phyloP scores from a whole-genome alignment of 1,140 invertebrate genomes.

The Globodera rostochiensis region DNA sequence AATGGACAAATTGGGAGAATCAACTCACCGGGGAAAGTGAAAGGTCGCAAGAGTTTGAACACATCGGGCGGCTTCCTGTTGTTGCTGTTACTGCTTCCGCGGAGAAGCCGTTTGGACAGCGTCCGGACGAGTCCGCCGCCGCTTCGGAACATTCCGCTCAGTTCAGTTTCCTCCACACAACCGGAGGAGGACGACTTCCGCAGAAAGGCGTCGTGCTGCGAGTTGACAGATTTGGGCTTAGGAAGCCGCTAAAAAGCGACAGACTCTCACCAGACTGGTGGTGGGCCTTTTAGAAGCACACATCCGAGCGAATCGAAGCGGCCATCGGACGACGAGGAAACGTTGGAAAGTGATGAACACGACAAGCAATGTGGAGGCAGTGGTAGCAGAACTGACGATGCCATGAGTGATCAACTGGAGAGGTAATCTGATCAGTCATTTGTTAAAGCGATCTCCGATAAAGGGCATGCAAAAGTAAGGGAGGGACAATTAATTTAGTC shows the following conservation, averaged over 20 bases:
- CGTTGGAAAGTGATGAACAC: conserved; percentile 58
- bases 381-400: conserved; percentile 46
- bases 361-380: conserved; percentile 50
- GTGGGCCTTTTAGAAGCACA: conserved; percentile 14
- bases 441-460: background rate
- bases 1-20: conserved; percentile 10
- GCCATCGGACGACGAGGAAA: conserved; percentile 53
- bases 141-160: conserved; percentile 25
- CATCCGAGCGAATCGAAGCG: conserved; percentile 43
- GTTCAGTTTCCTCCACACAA: conserved; percentile 28
- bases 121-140: conserved; percentile 10
- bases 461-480: background rate
- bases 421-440: background rate
- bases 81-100: background rate
- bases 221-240: background rate
- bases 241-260: too few species aligned
- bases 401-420: conserved; percentile 46
- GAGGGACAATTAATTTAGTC: background rate
- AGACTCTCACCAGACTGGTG: conserved; percentile 15
- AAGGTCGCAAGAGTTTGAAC: conserved; percentile 35
- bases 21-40: conserved; percentile 36
- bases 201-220: conserved; percentile 25
- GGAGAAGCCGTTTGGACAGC: conserved; percentile 20
- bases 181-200: conserved; percentile 28
- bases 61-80: conserved; percentile 26